Evolutionary conservation across 35 echinoderm and acorn worm genomes (phyloP).

Genomic region (Stichopus chloronotus): DNA sequence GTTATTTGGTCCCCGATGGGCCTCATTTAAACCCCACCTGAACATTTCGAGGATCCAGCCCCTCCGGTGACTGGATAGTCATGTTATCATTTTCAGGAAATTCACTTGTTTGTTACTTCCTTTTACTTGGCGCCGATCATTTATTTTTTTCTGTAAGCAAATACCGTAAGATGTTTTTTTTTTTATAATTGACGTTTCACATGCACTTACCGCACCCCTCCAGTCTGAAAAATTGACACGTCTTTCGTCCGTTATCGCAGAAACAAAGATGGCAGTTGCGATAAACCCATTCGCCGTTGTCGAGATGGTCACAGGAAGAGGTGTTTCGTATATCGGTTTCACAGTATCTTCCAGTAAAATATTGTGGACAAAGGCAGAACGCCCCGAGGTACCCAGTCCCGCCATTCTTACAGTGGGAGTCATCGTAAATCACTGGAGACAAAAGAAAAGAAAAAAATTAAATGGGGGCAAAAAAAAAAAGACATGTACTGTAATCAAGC

Average conservation of each 20-base stretch:
- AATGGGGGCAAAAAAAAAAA: background rate
- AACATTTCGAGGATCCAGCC: no score
- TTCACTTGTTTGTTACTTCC: no score
- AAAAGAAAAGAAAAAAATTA: background rate
- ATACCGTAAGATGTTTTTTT: background rate
- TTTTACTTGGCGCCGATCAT: background rate
- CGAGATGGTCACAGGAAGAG: slow-evolving; percentile 10
- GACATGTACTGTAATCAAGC: background rate
- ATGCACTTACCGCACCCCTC: slow-evolving; percentile 64
- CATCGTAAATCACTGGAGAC: slow-evolving; percentile 50
- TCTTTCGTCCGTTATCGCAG: slow-evolving; percentile 55
- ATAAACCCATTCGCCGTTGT: slow-evolving; percentile 44
- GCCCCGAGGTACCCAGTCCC: slow-evolving; percentile 69
- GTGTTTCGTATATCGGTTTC: slow-evolving; percentile 41
- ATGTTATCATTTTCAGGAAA: no score
- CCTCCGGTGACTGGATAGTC: no score
- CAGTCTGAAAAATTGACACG: slow-evolving; percentile 39
- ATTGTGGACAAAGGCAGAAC: slow-evolving; percentile 69
- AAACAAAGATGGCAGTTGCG: slow-evolving; percentile 59
- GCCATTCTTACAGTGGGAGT: slow-evolving; percentile 74
- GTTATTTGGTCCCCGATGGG: no score
- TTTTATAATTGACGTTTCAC: background rate
- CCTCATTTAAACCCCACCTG: no score
- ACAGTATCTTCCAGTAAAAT: slow-evolving; percentile 70
- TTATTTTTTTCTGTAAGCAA: background rate